phyloP scores from a whole-genome alignment of 1,140 invertebrate genomes.

The Littorina saxatilis region DNA sequence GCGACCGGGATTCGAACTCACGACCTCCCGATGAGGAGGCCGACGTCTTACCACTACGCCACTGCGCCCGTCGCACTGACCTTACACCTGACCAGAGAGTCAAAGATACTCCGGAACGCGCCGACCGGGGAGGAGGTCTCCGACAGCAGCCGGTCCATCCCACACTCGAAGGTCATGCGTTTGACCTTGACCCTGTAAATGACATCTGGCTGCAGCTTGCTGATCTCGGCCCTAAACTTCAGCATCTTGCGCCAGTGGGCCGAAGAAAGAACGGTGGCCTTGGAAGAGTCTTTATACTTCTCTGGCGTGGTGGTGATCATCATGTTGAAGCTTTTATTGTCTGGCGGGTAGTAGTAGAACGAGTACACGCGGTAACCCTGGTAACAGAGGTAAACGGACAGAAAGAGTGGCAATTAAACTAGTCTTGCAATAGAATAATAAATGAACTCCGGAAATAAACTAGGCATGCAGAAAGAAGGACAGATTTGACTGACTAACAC shows the following conservation, averaged over 20 bases:
- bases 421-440: too few relatives aligned
- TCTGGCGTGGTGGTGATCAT: neutral
- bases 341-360: slow-evolving; percentile 29
- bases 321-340: slow-evolving; percentile 29
- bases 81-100: slow-evolving; percentile 35
- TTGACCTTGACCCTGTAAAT: slow-evolving; percentile 27
- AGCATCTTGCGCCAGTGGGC: slow-evolving; percentile 26
- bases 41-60: too few relatives aligned
- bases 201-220: slow-evolving; percentile 22
- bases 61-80: too few relatives aligned
- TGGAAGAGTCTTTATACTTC: neutral
- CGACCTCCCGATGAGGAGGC: too few relatives aligned
- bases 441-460: too few relatives aligned
- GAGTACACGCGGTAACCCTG: slow-evolving; percentile 30
- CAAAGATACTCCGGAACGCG: slow-evolving; percentile 23
- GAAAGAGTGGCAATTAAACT: too few relatives aligned
- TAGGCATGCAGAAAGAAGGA: too few relatives aligned
- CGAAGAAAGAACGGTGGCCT: neutral
- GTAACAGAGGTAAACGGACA: too few relatives aligned
- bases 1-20: too few relatives aligned
- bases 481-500: too few relatives aligned
- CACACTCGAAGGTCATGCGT: slow-evolving; percentile 15
- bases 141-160: slow-evolving; percentile 25
- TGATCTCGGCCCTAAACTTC: neutral
- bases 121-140: slow-evolving; percentile 25